Percentiles rank a stretch among this genome's conserved stretches.
Conservation (phyloP, 2,797 vertebrate species). For the Erithacus rubecula region DNA sequence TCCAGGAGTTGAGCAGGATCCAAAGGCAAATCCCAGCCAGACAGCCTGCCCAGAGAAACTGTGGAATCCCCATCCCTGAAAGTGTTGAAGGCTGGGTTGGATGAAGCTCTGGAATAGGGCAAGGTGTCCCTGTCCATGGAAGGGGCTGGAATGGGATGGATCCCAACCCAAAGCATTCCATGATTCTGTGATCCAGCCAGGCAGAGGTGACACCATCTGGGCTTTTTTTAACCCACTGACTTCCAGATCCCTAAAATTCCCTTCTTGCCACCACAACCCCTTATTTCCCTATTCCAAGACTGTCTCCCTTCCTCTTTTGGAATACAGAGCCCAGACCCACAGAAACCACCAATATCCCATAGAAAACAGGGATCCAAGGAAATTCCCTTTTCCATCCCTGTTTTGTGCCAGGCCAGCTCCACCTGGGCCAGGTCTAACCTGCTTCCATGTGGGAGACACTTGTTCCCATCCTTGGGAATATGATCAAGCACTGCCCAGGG, state of each 20-base stretch:
- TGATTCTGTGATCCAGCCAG: no score
- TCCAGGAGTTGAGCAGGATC: not conserved
- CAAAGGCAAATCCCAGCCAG: not conserved
- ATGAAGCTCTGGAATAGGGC: not conserved
- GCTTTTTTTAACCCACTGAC: rapidly evolving
- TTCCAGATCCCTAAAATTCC: not conserved
- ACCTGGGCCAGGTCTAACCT: not conserved
- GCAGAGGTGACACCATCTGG: not conserved
- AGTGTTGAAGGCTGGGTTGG: rapidly evolving
- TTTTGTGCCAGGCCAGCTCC: rapidly evolving
- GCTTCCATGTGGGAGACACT: rapidly evolving
- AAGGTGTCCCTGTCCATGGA: not conserved
- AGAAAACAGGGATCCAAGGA: not conserved
- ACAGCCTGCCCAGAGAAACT: not conserved
- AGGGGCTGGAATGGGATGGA: not conserved
- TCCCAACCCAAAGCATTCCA: not conserved
- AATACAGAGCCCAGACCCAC: not conserved
- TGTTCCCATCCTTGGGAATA: not conserved
- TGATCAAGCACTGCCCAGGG: not conserved
- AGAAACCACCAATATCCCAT: not conserved
- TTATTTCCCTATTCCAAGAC: not conserved
- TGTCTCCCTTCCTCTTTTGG: rapidly evolving
- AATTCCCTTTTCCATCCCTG: not conserved
- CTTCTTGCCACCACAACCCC: not conserved
- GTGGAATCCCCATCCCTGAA: not conserved